A percentile compares a stretch with the other conserved stretches of the same genome.
Conservation (phyloP, 1,140 invertebrate species). For the Marisa cornuarietis region DNA sequence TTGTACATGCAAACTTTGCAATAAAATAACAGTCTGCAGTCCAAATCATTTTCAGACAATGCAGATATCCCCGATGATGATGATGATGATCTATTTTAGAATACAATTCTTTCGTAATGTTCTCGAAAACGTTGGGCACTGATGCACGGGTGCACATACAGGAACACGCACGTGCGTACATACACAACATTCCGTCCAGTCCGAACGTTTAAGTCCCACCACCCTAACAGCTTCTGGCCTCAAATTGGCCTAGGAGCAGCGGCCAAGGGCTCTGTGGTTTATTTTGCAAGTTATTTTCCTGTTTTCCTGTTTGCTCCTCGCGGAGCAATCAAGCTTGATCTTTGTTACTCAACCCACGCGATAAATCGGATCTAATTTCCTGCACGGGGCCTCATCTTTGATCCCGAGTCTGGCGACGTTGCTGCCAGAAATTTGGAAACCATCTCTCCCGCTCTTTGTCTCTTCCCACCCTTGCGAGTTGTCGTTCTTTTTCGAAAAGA, state of each 20-base stretch:
- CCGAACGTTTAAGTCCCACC: background rate
- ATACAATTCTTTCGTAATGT: background rate
- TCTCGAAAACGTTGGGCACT: background rate
- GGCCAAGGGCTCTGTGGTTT: background rate
- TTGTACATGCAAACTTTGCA: background rate
- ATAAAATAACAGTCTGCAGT: background rate
- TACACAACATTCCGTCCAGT: background rate
- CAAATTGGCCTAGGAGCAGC: background rate
- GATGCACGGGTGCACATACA: background rate
- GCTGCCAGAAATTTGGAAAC: too few species aligned
- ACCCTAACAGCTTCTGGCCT: background rate
- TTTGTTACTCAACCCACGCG: constrained; percentile 17
- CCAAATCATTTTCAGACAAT: background rate
- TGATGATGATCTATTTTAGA: background rate
- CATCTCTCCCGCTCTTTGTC: constrained; percentile 2
- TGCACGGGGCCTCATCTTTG: constrained; percentile 1
- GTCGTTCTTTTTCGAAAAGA: constrained; percentile 4
- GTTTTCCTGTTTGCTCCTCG: constrained; percentile 5
- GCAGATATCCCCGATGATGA: background rate
- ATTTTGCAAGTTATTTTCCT: constrained; percentile 19
- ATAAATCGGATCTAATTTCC: constrained; percentile 28
- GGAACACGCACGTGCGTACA: background rate
- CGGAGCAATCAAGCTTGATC: constrained; percentile 19
- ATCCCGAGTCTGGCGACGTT: background rate
- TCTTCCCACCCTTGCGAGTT: constrained; percentile 8